These are phyloP conservation scores for Ceratothoa steindachneri DNA, from an alignment of 2,888 invertebrate species.

Conservation along the genomic window DNA sequence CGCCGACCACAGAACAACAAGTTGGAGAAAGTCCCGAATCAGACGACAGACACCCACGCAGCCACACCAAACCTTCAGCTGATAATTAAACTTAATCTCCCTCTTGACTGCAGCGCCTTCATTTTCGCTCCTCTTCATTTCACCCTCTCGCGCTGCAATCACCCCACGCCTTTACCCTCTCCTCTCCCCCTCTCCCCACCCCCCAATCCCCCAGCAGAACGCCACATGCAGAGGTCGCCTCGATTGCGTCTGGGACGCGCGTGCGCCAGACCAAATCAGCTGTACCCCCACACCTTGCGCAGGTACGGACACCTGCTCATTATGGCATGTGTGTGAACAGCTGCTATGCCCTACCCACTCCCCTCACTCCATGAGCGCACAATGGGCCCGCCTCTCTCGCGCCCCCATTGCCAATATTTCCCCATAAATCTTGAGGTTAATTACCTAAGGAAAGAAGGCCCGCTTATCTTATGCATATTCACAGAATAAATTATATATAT, in stretches of 20 bases:
- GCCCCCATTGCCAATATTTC: neutral
- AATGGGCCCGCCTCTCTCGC: neutral
- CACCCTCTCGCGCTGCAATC: too few species aligned
- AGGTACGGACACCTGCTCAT: slow-evolving; percentile 12
- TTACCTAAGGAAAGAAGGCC: neutral
- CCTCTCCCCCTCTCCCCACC: too few species aligned
- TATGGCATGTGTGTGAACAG: slow-evolving; percentile 8
- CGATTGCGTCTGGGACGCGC: neutral
- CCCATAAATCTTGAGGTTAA: neutral
- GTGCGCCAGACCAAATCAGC: neutral
- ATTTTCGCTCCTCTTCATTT: too few species aligned
- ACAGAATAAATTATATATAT: neutral
- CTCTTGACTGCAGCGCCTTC: too few species aligned
- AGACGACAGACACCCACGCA: too few species aligned
- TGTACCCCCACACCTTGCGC: slow-evolving; percentile 10
- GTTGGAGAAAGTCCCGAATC: too few species aligned
- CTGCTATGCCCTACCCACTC: neutral
- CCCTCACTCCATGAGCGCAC: neutral
- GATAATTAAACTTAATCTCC: too few species aligned
- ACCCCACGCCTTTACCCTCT: too few species aligned
- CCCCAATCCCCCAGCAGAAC: too few species aligned
- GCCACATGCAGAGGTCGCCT: too few species aligned
- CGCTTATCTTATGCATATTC: neutral
- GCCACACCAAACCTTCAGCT: too few species aligned
- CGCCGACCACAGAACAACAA: too few species aligned